Evolutionary conservation across 92 coral and sea anemone species (phyloP).

Genomic region (Meandrina meandrites): DNA sequence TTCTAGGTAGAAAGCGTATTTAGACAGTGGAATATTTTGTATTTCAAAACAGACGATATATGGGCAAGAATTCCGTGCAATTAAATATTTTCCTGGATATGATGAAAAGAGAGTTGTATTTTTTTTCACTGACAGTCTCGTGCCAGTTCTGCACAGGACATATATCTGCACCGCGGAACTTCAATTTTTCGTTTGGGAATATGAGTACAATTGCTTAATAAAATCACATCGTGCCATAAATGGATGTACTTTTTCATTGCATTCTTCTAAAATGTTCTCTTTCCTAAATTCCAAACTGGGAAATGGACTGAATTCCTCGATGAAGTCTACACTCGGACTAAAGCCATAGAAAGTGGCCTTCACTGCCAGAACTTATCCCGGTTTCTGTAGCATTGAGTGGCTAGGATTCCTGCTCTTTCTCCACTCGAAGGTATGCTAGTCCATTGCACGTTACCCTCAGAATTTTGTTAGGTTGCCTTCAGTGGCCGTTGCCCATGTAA

Average conservation of each 20-base stretch:
- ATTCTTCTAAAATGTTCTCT: not conserved
- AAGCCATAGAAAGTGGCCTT: too few relatives aligned
- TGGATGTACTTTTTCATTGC: not conserved
- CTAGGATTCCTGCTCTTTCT: too few relatives aligned
- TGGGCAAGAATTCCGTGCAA: not conserved
- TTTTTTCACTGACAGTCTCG: not conserved
- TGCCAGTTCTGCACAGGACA: not conserved
- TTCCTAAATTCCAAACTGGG: too few relatives aligned
- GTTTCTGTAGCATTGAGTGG: too few relatives aligned
- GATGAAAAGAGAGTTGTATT: not conserved
- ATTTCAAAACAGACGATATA: not conserved
- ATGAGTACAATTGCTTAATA: not conserved
- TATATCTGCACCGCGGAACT: not conserved
- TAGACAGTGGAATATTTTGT: not conserved
- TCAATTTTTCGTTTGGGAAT: not conserved
- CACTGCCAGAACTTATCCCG: too few relatives aligned
- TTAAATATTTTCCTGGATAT: not conserved
- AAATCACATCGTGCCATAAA: not conserved
- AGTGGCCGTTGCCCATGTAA: too few relatives aligned
- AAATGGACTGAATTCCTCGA: too few relatives aligned
- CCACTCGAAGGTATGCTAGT: too few relatives aligned
- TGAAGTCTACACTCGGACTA: too few relatives aligned
- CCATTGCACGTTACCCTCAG: too few relatives aligned
- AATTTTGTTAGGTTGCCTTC: too few relatives aligned
- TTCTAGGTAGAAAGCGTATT: not conserved